Base-by-base conservation (phyloP, 2,113 vertebrate genomes). In the Calonectris borealis region DNA sequence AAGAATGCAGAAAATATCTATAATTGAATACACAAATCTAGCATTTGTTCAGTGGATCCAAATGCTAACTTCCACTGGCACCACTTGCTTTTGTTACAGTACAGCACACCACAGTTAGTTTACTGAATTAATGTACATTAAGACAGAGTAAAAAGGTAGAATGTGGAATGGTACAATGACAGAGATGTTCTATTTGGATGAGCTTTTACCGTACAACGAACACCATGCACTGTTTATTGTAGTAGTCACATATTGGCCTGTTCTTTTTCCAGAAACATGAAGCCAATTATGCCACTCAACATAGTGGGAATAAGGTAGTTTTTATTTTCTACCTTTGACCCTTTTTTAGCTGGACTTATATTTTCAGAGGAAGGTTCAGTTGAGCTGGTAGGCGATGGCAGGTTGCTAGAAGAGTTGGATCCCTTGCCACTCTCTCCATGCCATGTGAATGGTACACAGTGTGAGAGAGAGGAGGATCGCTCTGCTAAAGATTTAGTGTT, bases 251-350 rank as follows among this genome's bases (percentile, higher is more conserved):
- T 87, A 93, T 64, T 90, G 97, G 92, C 81, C 94, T 70, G 89
- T 91, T 38, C 40, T 92, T 93, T 80, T 48, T 83, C 94, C 97
- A 96, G 93, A 88, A 95, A 96, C 95, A 97, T 40, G 60, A 92
- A 94, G 97, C 93, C 95, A 95, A 98, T 97, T 95, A 94, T 89
- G 97, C 87, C 90, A 97, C 97, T 97, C 88, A 85, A 93, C 91
- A 96, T 86, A 90, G 48, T 71, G 97, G 96, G 94, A 94, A 96
- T 78, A 91, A 96, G 96, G 94, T 93, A 96, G 89, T 88, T 92
- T 79, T 94, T 89, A 73, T 96, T 94, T 97, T 98, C 98, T 98
- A 99, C 99, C 99, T 99, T 99, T 73, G 96, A 97, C 98, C 98
- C 98, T 72, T 97, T 97, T 98, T 98, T 99, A 97, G 98, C 98